Evolutionary conservation across 2,113 vertebrate genomes (phyloP).

Genomic region (Aix galericulata): DNA sequence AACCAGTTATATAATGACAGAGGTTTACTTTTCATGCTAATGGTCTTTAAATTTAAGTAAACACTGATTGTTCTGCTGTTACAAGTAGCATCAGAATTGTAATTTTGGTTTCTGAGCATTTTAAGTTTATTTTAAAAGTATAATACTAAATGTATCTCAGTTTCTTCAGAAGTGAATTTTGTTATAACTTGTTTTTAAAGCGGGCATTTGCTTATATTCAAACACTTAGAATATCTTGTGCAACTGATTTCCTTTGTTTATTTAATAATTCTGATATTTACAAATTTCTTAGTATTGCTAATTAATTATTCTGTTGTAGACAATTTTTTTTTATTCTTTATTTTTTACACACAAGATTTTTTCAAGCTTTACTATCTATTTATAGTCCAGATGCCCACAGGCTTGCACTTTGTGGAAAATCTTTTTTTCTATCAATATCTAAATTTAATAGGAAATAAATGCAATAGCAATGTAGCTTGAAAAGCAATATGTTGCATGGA

Average conservation of each 20-base stretch:
- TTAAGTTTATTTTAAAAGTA: neutral
- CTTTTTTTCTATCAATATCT: neutral
- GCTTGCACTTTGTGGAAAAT: neutral
- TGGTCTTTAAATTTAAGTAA: neutral
- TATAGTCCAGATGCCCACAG: neutral
- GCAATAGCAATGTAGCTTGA: neutral
- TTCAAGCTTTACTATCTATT: neutral
- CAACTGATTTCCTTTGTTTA: neutral
- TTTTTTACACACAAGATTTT: neutral
- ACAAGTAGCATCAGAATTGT: neutral
- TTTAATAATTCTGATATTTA: neutral
- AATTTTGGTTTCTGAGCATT: neutral
- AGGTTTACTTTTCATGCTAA: neutral
- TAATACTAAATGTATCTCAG: neutral
- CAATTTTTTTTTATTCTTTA: neutral
- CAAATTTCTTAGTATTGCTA: neutral
- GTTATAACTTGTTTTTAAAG: neutral
- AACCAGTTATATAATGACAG: neutral
- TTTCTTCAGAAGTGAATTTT: neutral
- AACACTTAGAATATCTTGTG: neutral
- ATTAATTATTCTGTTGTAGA: neutral
- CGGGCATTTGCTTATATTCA: neutral
- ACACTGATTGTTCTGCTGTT: neutral
- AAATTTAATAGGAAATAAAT: neutral
- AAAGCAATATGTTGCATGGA: neutral